Base-by-base conservation (phyloP, 2,888 invertebrate genomes). In the Netelia virgata region DNA sequence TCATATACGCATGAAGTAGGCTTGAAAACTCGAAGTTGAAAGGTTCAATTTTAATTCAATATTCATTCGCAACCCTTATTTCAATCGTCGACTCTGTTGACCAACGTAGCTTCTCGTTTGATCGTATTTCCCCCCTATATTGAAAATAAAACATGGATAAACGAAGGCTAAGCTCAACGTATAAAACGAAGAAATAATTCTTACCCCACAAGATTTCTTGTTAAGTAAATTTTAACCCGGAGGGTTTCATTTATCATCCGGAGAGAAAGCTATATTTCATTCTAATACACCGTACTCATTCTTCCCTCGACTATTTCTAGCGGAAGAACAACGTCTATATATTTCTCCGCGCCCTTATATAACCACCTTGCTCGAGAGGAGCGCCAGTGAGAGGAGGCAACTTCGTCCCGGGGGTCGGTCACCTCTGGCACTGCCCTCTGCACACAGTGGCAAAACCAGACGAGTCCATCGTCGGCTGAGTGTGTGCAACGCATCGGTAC, bases 391-490 rank as follows among this genome's bases (percentile, higher is more conserved):
- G n/a, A 41, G 16, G n/a, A 61, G 66, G 75, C 84, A 75, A 72
- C 64, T 82, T 75, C 64, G 63, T 36, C 61, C 14, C n/a, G 61
- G 70, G 66, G 82, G 82, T 78, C 64, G 78, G 70, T 55, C 74
- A 82, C 84, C 84, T 82, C 78, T 78, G 75, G 64, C 74, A 78
- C 81, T 84, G 84, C 81, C 84, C 84, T 81, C 76, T 61, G 70
- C 55, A 69, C 70, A 36, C 50, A 77, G 57, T 66, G 74, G 64
- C 57, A 23, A 28, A 61, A 69, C 68, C 68, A 47, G 18, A n/a
- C 72, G 73, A 78, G 73, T 68, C 68, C 50, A 68, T 36, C 73
- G 73, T 73, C 73, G 73, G 73, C 83, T 47, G 14, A 3, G 47
- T 47, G 36, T 36, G 36, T 6, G 36, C 36, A 36, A 3, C 36